Evolutionary conservation across 2,797 vertebrate genomes (phyloP).

Genomic region (Lates japonicus): DNA sequence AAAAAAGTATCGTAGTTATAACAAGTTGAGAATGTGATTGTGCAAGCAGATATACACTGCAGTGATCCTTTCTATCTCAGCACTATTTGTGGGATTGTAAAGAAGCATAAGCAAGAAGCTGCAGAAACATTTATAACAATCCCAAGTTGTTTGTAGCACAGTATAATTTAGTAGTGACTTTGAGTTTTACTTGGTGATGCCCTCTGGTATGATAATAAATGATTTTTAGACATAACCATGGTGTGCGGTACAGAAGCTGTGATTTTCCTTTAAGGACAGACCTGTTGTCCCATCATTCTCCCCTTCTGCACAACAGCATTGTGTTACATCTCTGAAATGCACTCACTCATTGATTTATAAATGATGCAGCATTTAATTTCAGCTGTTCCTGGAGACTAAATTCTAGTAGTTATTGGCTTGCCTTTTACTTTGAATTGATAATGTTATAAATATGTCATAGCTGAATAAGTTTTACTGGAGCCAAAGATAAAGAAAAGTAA

Average conservation of each 20-base stretch:
- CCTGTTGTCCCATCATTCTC: slow-evolving; percentile 41
- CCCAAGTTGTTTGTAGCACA: background rate
- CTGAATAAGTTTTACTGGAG: slow-evolving; percentile 9
- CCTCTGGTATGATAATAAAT: background rate
- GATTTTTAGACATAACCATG: slow-evolving; percentile 4
- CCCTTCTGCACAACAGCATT: slow-evolving; percentile 47
- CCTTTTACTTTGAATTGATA: slow-evolving; percentile 66
- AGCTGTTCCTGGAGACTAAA: slow-evolving; percentile 63
- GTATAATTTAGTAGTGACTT: slow-evolving; percentile 13
- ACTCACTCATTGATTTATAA: slow-evolving; percentile 73
- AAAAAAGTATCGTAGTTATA: slow-evolving; percentile 3
- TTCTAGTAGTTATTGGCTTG: slow-evolving; percentile 59
- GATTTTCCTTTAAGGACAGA: background rate
- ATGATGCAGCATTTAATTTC: slow-evolving; percentile 69
- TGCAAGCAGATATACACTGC: slow-evolving; percentile 18
- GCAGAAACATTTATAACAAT: slow-evolving; percentile 8
- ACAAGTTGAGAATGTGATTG: slow-evolving; percentile 17
- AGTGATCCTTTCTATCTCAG: background rate
- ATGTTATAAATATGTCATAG: slow-evolving; percentile 56
- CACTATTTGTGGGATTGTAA: background rate
- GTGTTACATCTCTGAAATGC: slow-evolving; percentile 60
- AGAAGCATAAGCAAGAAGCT: background rate
- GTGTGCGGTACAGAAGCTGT: background rate
- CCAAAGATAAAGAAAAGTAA: background rate
- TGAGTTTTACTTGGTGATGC: slow-evolving; percentile 1